phyloP scores from a whole-genome alignment of 2,888 invertebrate genomes.

The Drosophila prolongata region DNA sequence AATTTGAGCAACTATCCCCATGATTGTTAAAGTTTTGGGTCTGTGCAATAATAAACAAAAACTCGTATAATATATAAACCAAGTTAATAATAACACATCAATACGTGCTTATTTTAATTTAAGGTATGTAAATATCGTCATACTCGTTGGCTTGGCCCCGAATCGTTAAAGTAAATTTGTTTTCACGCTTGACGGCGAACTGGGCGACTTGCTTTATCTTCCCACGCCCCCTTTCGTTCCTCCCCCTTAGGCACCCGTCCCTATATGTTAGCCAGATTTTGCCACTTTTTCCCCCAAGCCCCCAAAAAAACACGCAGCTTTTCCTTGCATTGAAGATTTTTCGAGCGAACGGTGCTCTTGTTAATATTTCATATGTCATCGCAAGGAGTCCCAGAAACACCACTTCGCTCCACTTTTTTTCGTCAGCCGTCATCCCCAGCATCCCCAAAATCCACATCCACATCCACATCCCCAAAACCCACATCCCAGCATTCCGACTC shows the following conservation, averaged over 20 bases:
- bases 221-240: neutral
- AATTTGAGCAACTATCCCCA: too few relatives aligned
- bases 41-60: too few relatives aligned
- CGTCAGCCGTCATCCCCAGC: neutral
- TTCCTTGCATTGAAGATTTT: constrained; percentile 58
- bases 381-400: constrained; percentile 32
- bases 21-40: too few relatives aligned
- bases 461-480: neutral
- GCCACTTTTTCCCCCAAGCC: neutral
- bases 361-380: constrained; percentile 80
- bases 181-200: constrained; percentile 78
- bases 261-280: neutral
- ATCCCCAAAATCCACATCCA: neutral
- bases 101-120: neutral
- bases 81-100: too few relatives aligned
- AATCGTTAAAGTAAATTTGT: constrained; percentile 77
- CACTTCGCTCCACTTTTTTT: neutral
- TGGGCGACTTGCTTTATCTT: constrained; percentile 47
- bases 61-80: too few relatives aligned
- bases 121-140: neutral
- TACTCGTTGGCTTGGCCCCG: neutral
- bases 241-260: neutral
- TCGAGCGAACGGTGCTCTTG: constrained; percentile 52
- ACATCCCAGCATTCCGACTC: neutral
- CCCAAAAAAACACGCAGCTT: constrained; percentile 2